Evolutionary conservation across 2,113 vertebrate genomes (phyloP).

Genomic region (Tapirus terrestris): DNA sequence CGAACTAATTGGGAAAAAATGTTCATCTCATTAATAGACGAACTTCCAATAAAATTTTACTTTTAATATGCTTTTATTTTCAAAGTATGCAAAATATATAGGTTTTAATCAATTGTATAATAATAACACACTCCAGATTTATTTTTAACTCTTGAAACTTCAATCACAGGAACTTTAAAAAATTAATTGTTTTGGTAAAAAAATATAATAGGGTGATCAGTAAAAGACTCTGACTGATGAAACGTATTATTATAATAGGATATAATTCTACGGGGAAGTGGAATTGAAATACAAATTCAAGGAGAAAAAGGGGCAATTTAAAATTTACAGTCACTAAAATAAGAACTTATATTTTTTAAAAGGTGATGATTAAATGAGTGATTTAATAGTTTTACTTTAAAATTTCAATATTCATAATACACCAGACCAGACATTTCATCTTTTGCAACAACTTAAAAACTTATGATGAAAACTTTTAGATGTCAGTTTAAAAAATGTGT

Average conservation of each 20-base stretch:
- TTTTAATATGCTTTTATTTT: background rate
- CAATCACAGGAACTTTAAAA: background rate
- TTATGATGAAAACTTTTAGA: background rate
- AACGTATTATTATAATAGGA: background rate
- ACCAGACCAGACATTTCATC: background rate
- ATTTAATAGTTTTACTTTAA: background rate
- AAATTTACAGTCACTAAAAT: background rate
- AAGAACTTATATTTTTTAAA: background rate
- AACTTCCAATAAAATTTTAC: background rate
- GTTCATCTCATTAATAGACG: background rate
- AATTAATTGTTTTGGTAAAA: background rate
- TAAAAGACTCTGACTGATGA: background rate
- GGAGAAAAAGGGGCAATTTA: background rate
- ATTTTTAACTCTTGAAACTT: background rate
- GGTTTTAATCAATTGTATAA: background rate
- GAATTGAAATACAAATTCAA: background rate
- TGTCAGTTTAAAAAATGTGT: background rate
- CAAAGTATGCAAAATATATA: background rate
- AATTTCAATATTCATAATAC: background rate
- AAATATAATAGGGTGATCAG: background rate
- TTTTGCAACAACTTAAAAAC: slow-evolving; percentile 19
- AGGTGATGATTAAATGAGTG: background rate
- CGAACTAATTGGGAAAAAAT: background rate
- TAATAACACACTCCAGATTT: background rate
- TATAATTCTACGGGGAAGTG: background rate